Evolutionary conservation across 2,888 invertebrate species (phyloP).

Genomic region (Electrophaes corylata): DNA sequence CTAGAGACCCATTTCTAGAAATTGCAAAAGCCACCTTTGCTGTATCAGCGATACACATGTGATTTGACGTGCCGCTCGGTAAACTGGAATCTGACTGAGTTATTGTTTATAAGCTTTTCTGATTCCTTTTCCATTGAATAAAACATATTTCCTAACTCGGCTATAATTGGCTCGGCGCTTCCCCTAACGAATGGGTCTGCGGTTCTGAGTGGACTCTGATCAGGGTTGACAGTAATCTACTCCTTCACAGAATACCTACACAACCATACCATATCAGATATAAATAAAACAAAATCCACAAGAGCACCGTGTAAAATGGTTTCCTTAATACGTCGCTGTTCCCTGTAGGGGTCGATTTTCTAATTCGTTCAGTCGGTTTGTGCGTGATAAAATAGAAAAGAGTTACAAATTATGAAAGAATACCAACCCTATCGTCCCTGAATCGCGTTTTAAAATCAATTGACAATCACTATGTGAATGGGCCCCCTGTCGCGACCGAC

Average conservation of each 20-base stretch:
- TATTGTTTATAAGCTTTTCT: constrained; percentile 2
- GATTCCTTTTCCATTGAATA: constrained; percentile 31
- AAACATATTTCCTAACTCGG: constrained; percentile 36
- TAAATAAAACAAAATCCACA: neutral
- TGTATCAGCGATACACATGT: neutral
- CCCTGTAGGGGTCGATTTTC: neutral
- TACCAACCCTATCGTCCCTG: constrained; percentile 33
- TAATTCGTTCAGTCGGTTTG: neutral
- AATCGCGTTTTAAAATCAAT: constrained; percentile 60
- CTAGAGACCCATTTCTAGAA: neutral
- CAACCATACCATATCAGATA: neutral
- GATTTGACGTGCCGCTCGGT: neutral
- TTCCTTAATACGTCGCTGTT: neutral
- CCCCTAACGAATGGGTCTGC: constrained; percentile 14
- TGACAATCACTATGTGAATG: constrained; percentile 73
- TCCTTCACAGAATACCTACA: constrained; percentile 1
- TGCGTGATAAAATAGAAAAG: neutral
- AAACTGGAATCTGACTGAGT: neutral
- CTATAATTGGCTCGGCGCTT: constrained; percentile 33
- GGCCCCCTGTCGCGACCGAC: constrained; percentile 60
- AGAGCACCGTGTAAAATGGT: neutral
- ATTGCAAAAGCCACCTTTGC: neutral
- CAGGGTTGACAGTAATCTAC: constrained; percentile 31
- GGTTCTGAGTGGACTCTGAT: constrained; percentile 3
- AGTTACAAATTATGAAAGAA: neutral